Evolutionary conservation across 2,113 vertebrate species (phyloP).

Genomic region (Lagopus leucura): DNA sequence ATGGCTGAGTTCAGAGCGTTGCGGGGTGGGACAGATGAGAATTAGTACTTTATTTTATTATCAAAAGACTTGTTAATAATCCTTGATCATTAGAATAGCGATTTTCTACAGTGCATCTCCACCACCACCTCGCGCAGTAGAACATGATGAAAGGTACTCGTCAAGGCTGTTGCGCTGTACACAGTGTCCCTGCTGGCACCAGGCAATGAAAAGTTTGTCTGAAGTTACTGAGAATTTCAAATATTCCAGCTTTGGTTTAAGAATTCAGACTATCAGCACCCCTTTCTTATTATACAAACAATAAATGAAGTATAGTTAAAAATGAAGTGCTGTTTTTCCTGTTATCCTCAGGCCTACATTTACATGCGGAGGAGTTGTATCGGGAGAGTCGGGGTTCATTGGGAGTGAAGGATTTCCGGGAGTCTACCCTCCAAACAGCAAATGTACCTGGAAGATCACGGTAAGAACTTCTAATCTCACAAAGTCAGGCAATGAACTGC

Average conservation of each 20-base stretch:
- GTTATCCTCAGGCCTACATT: constrained; percentile 84
- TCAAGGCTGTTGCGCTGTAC: not conserved
- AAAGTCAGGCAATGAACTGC: constrained; percentile 8
- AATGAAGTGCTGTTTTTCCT: not conserved
- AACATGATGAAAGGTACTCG: no score
- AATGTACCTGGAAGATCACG: constrained; percentile 98
- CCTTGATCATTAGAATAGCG: not conserved
- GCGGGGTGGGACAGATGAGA: not conserved
- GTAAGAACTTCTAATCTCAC: constrained; percentile 82
- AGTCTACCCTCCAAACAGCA: constrained; percentile 97
- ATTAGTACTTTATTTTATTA: not conserved
- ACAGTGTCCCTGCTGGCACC: no score
- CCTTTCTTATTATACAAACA: not conserved
- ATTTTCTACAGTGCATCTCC: not conserved
- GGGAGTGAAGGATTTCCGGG: constrained; percentile 98
- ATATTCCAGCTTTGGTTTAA: not conserved
- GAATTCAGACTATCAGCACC: not conserved
- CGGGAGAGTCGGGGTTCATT: constrained; percentile 92
- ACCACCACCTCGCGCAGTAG: not conserved
- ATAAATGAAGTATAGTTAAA: not conserved
- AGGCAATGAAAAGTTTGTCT: not conserved
- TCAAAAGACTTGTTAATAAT: not conserved
- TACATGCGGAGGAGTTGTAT: constrained; percentile 92
- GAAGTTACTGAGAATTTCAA: not conserved
- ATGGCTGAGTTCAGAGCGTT: not conserved